Percentiles rank a stretch among this genome's conserved stretches.
Evolutionary conservation across 1,140 invertebrate species (phyloP).

Genomic region (Parasteatoda tepidariorum): DNA sequence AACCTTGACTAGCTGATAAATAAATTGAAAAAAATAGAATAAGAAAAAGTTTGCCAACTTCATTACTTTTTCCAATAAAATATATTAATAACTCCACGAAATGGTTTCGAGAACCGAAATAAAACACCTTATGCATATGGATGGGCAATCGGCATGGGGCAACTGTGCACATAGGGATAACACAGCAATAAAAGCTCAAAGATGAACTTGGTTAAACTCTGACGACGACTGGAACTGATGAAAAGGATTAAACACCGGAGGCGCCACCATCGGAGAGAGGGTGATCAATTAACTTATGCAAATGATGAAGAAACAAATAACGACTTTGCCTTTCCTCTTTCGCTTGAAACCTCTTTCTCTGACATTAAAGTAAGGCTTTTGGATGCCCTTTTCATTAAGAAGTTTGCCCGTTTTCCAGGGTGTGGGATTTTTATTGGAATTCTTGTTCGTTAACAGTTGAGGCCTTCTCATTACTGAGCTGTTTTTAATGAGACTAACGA

Average conservation of each 20-base stretch:
- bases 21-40: not conserved
- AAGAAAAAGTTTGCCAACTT: not conserved
- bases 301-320: slow-evolving; percentile 58
- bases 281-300: slow-evolving; percentile 58
- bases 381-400: slow-evolving; percentile 39
- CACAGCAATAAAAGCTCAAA: not conserved
- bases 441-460: slow-evolving; percentile 51
- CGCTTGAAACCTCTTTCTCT: not conserved
- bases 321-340: slow-evolving; percentile 1
- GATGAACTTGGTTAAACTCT: not conserved
- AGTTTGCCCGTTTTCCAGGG: slow-evolving; percentile 44
- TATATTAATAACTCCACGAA: slow-evolving; percentile 3
- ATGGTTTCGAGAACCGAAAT: not conserved
- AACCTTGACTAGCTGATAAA: no score
- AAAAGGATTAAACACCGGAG: slow-evolving; percentile 32
- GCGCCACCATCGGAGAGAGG: not conserved
- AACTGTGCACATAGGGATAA: slow-evolving; percentile 27
- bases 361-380: not conserved
- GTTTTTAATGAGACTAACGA: not conserved
- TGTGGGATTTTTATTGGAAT: slow-evolving; percentile 57
- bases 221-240: slow-evolving; percentile 38
- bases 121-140: slow-evolving; percentile 49
- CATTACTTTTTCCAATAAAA: not conserved
- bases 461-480: slow-evolving; percentile 20
- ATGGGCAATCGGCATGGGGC: not conserved